These are phyloP conservation scores for Metopia argyrocephala DNA, from an alignment of 2,888 invertebrate genomes.

Conservation along the genomic window DNA sequence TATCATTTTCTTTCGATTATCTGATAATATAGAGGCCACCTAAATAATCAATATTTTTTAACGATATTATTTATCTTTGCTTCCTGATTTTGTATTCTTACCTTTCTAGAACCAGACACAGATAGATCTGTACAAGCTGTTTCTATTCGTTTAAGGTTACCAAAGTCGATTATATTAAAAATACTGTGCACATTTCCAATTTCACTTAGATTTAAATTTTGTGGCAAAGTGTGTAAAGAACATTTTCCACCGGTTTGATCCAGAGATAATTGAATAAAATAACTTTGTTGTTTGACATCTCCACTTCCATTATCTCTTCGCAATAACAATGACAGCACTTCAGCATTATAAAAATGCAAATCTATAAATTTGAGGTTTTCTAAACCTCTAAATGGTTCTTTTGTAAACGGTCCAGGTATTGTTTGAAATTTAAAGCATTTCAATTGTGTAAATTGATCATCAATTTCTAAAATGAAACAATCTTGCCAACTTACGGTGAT, in stretches of 20 bases:
- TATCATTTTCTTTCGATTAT: conserved; percentile 88
- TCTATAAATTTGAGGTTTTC: conserved; percentile 81
- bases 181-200: conserved; percentile 79
- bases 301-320: conserved; percentile 81
- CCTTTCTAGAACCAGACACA: conserved; percentile 87
- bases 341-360: conserved; percentile 85
- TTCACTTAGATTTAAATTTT: conserved; percentile 71
- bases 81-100: conserved; percentile 32
- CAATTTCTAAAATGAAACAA: conserved; percentile 74
- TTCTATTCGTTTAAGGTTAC: conserved; percentile 81
- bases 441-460: conserved; percentile 75
- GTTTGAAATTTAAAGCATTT: conserved; percentile 81
- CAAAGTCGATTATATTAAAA: conserved; percentile 79
- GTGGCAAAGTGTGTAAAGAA: conserved; percentile 73
- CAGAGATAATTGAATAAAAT: conserved; percentile 79
- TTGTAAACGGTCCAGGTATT: conserved; percentile 77
- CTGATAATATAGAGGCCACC: conserved; percentile 91
- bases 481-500: conserved; percentile 72
- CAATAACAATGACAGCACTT: conserved; percentile 84
- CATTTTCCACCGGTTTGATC: conserved; percentile 77
- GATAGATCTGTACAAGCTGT: conserved; percentile 85
- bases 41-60: conserved; percentile 41
- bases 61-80: neutral
- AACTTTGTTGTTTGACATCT: conserved; percentile 79
- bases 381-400: conserved; percentile 59